Evolutionary conservation across 2,113 vertebrate genomes (phyloP).

Genomic region (Falco punctatus): DNA sequence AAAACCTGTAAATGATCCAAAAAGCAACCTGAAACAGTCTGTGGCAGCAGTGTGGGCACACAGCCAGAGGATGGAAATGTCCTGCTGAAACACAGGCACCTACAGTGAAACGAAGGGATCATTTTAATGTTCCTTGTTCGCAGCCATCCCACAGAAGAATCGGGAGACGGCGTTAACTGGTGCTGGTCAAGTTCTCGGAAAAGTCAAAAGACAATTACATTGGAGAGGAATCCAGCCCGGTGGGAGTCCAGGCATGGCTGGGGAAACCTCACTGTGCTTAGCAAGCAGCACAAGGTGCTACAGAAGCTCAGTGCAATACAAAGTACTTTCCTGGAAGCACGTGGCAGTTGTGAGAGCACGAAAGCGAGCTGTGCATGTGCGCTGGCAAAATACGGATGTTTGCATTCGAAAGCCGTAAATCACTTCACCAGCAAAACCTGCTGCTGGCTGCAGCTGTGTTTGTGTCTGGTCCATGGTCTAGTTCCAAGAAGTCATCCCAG

Average conservation of each 20-base stretch:
- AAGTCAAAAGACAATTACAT: neutral
- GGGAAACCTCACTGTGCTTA: neutral
- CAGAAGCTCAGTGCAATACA: accelerated
- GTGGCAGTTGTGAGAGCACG: neutral
- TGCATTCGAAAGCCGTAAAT: neutral
- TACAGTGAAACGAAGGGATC: accelerated
- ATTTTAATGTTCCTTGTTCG: accelerated
- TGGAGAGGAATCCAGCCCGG: accelerated
- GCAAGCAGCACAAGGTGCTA: neutral
- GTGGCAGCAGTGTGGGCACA: neutral
- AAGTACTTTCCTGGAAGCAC: neutral
- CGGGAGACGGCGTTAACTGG: neutral
- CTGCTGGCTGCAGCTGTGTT: neutral
- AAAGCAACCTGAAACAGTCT: accelerated
- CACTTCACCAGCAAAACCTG: neutral
- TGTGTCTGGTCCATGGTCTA: accelerated
- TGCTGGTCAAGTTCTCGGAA: neutral
- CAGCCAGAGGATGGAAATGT: neutral
- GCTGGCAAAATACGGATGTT: neutral
- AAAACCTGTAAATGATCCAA: neutral
- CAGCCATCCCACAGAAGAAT: neutral
- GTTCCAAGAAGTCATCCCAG: neutral
- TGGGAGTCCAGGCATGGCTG: neutral
- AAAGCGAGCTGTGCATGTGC: accelerated
- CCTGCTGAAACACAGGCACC: neutral